Base-by-base conservation (phyloP, 2,113 vertebrate species). In the Clarias magur region DNA sequence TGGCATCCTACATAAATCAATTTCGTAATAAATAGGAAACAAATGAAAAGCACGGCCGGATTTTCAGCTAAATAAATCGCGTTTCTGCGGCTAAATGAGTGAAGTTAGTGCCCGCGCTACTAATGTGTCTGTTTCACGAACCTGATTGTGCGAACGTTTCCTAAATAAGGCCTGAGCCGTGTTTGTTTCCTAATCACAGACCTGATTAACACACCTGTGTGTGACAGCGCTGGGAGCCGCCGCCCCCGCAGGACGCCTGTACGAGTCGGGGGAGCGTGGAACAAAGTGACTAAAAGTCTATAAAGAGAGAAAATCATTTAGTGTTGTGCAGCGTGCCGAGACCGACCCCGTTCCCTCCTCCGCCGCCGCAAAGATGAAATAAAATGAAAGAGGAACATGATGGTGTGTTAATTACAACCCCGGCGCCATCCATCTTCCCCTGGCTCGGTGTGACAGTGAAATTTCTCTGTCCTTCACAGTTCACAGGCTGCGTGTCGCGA, bases 391-490 rank as follows among this genome's bases (percentile, higher is more conserved):
- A 54, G 68, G 57, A 63, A 75, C 76, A 82, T 23, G 13, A 62
- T 38, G 76, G 80, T 56, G 62, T 87, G 87, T 88, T 89, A 87
- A 90, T 89, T 86, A 91, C 27, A 42, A 62, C 38, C 3, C 25
- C 67, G 63, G 27, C 21, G 63, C 57, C 83, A 84, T 87, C 84
- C 79, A 30, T 86, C 79, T 65, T 65, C 63, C 34, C 16, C 30
- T 65, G 48, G 59, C 82, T 70, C 38, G 54, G 89, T 90, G 91
- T 93, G 91, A 91, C 91, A 91, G 92, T 81, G 91, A 91, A 93
- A 93, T 91, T 91, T 80, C 89, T 90, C 83, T 83, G 86, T 89
- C 93, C 92, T 95, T 95, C 93, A 93, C 81, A 92, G 91, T 91
- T 89, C 92, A 91, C 80, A 80, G 86, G 87, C 92, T 83, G 90